Percentiles rank a stretch among this genome's conserved stretches.
Conservation (phyloP, 53 echinoderm and acorn worm genomes). For the Crossaster papposus region DNA sequence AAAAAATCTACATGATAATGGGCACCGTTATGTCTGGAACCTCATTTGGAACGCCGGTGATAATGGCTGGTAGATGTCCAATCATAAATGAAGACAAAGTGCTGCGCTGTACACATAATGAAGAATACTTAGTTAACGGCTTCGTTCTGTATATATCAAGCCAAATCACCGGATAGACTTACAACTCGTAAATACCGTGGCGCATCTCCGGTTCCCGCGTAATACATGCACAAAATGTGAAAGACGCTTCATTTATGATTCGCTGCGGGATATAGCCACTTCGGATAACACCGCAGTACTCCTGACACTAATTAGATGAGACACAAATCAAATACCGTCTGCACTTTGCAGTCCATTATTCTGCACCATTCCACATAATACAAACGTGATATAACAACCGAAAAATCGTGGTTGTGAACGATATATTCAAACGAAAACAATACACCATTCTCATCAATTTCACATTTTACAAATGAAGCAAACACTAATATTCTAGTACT, state of each 20-base stretch:
- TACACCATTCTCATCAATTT: no score
- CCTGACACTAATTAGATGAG: background rate
- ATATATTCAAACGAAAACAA: no score
- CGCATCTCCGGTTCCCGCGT: background rate
- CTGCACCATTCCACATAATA: background rate
- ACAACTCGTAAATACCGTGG: background rate
- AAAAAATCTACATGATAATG: no score
- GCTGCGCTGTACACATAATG: no score
- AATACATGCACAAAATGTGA: background rate
- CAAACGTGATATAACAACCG: no score
- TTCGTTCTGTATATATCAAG: background rate
- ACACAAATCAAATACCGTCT: conserved; percentile 18
- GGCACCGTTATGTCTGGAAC: no score
- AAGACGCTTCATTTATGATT: background rate
- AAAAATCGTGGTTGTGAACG: no score
- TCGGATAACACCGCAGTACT: background rate
- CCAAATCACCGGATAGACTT: background rate
- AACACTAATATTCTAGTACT: background rate
- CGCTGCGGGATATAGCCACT: background rate
- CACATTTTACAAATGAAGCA: background rate
- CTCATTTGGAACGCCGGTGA: no score
- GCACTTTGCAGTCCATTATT: background rate
- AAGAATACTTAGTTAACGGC: background rate
- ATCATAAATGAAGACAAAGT: no score
- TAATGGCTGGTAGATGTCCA: no score